A percentile compares a stretch with the other conserved stretches of the same genome.
phyloP scores from a whole-genome alignment of 1,140 invertebrate species.

The Lordiphosa clarofinis region DNA sequence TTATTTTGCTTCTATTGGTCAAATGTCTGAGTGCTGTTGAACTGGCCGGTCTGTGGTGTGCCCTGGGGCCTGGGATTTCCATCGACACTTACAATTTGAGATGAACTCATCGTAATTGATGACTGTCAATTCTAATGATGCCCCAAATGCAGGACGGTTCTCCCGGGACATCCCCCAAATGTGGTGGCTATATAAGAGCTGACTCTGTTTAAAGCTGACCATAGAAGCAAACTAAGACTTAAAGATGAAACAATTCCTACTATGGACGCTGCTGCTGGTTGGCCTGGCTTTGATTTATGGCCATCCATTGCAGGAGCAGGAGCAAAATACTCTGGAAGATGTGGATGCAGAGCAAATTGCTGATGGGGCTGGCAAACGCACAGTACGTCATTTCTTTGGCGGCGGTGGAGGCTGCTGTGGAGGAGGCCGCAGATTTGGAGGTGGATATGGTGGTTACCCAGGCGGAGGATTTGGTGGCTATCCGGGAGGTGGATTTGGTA shows the following conservation, averaged over 20 bases:
- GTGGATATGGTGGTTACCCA: neutral
- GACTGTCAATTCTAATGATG: constrained; percentile 45
- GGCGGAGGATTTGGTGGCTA: constrained; percentile 18
- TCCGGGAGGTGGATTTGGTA: neutral
- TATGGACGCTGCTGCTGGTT: constrained; percentile 19
- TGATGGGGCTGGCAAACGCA: constrained; percentile 28
- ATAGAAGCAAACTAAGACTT: constrained; percentile 36
- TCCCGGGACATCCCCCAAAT: constrained; percentile 34
- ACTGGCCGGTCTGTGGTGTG: constrained; percentile 8
- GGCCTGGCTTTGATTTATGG: constrained; percentile 19
- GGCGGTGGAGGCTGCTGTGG: constrained; percentile 24
- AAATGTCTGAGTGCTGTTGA: neutral
- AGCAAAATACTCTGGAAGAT: constrained; percentile 30
- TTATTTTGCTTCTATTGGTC: neutral
- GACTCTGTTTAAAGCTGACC: neutral
- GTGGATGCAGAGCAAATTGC: constrained; percentile 34
- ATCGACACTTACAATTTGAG: constrained; percentile 25
- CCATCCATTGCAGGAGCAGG: constrained; percentile 38
- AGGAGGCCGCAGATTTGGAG: constrained; percentile 20
- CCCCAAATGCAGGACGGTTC: constrained; percentile 27
- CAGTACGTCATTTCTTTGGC: constrained; percentile 33
- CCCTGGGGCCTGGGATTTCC: constrained; percentile 39
- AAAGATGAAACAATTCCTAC: constrained; percentile 52
- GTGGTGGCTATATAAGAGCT: constrained; percentile 41
- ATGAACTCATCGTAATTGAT: constrained; percentile 59